Evolutionary conservation across 2,888 invertebrate genomes (phyloP), one percentile per base, ranked within the genome.

Genomic region (Ophion slaviceki): DNA sequence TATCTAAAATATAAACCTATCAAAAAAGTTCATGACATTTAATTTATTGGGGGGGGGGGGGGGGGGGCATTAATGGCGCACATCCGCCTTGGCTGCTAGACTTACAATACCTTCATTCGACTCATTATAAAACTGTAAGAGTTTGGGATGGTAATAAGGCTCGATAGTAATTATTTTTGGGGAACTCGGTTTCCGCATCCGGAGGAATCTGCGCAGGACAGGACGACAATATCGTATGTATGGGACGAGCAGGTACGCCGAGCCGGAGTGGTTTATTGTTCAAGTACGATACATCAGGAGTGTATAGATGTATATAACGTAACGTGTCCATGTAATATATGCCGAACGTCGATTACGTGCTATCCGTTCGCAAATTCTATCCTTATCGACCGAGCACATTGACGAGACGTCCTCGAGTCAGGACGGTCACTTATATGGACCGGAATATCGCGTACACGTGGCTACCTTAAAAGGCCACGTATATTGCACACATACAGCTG

Each of bases 401-500:
- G 53, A 53, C 61, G 78, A 68, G 59, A 64, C 66, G 45, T 66
- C 64, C 32, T 24, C 78, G 77, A 40, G 84, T 81, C 81, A 78
- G 74, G 85, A 82, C 85, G 74, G 32, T 45, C 81, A 78, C 85
- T 82, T 85, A 82, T 85, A 85, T 82, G 85, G 68, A 82, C 62
- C 78, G 81, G 74, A 78, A 67, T 70, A 62, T 62, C 61, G 59
- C 32, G 64, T 70, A 78, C 81, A 45, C 81, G 77, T 81, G 82
- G 78, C 81, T 64, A 59, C 81, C 85, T 75, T 81, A 85, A 67
- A 77, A 78, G 85, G 68, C 70, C 0, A 36, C 40, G 32, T 36
- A 57, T 57, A 70, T 11, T 28, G 70, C 28, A 40, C 20, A 77
- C 36, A 36, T 36, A 77, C 28, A 64, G 40, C 20, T 24, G 20